phyloP scores from a whole-genome alignment of 2,797 vertebrate genomes.

The Natrix natrix region DNA sequence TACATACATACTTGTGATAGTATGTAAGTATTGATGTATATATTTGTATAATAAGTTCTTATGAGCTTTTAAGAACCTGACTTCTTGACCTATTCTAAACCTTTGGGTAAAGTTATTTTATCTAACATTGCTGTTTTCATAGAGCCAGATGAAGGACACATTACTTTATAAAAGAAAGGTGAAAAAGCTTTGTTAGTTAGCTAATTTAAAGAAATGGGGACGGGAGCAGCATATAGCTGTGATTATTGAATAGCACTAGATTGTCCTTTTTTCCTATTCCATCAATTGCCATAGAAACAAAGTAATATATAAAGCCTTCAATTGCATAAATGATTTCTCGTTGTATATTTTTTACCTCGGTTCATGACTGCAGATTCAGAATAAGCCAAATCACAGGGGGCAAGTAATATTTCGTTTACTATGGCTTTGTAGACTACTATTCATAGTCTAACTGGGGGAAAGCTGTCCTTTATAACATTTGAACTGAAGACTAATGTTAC shows the following conservation, averaged over 20 bases:
- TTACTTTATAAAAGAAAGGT: neutral
- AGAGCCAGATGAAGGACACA: constrained; percentile 7
- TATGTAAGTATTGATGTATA: neutral
- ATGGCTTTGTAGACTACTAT: neutral
- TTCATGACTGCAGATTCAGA: neutral
- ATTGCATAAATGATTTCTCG: neutral
- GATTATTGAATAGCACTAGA: constrained; percentile 34
- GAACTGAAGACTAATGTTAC: neutral
- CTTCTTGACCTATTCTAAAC: constrained; percentile 32
- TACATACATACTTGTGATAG: neutral
- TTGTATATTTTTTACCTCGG: neutral
- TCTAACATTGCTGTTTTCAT: constrained; percentile 5
- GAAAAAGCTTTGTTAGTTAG: constrained; percentile 36
- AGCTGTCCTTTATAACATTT: neutral
- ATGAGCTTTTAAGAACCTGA: neutral
- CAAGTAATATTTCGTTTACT: constrained; percentile 4
- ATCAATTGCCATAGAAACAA: constrained; percentile 35
- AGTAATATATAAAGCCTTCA: constrained; percentile 9
- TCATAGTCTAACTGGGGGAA: neutral
- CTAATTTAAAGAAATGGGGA: neutral
- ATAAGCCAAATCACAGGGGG: neutral
- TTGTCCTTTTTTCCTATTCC: constrained; percentile 14
- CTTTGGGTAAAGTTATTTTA: constrained; percentile 22
- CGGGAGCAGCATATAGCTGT: neutral
- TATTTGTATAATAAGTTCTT: neutral